Conservation (phyloP, 2,888 invertebrate species). For the Phragmatobia fuliginosa region DNA sequence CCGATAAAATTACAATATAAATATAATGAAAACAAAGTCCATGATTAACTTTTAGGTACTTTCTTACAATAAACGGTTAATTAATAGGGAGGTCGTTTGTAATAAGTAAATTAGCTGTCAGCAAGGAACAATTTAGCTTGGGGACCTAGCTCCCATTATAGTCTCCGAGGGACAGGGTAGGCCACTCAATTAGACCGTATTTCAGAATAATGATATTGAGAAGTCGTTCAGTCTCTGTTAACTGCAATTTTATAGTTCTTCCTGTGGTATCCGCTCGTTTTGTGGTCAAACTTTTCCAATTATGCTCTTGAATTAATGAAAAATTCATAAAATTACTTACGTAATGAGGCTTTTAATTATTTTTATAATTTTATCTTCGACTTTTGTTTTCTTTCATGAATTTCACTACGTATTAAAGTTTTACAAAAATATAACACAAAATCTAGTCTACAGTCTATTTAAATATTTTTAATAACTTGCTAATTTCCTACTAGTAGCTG, state of each 20-base stretch:
- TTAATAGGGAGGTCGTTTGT: slow-evolving; percentile 44
- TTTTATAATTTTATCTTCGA: slow-evolving; percentile 40
- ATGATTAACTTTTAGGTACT: slow-evolving; percentile 25
- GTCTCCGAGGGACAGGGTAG: slow-evolving; percentile 47
- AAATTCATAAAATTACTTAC: slow-evolving; percentile 65
- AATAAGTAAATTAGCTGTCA: slow-evolving; percentile 55
- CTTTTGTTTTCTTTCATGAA: slow-evolving; percentile 42
- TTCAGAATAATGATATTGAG: slow-evolving; percentile 73
- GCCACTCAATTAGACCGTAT: slow-evolving; percentile 69
- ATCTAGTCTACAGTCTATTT: background rate
- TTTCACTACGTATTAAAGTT: slow-evolving; percentile 30
- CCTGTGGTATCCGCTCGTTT: slow-evolving; percentile 56
- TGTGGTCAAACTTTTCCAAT: slow-evolving; percentile 73
- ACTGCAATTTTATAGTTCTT: slow-evolving; percentile 79
- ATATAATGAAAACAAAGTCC: slow-evolving; percentile 25
- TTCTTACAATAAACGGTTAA: slow-evolving; percentile 39
- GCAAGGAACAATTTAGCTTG: slow-evolving; percentile 38
- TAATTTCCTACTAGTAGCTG: background rate
- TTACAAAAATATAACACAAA: slow-evolving; percentile 21
- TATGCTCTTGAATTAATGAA: slow-evolving; percentile 68
- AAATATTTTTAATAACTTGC: background rate
- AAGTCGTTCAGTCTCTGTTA: slow-evolving; percentile 68
- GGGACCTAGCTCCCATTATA: slow-evolving; percentile 46
- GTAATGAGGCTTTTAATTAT: slow-evolving; percentile 54
- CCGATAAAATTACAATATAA: background rate